Conservation (phyloP, 2,797 vertebrate genomes). For the Stomatorhinus walkeri region DNA sequence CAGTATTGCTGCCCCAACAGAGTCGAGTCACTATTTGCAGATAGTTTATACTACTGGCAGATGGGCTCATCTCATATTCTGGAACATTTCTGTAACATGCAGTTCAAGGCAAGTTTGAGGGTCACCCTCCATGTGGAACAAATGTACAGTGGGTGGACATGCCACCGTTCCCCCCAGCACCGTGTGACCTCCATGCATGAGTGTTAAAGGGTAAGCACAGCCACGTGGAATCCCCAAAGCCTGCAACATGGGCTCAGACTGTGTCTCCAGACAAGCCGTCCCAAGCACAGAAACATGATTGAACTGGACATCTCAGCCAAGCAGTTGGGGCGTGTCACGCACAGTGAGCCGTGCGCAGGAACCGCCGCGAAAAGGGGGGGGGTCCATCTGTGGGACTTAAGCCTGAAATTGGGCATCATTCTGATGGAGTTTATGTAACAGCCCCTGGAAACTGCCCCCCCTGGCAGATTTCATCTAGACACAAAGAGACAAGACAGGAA, state of each 20-base stretch:
- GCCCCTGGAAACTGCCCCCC: not conserved
- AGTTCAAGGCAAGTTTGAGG: not conserved
- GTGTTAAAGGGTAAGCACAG: not conserved
- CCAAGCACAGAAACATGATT: not conserved
- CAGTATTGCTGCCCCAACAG: not conserved
- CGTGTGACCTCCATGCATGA: not conserved
- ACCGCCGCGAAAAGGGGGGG: not conserved
- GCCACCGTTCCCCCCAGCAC: too few relatives aligned
- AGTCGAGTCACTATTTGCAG: not conserved
- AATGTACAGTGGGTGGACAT: not conserved
- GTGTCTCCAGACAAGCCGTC: not conserved
- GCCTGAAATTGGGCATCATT: not conserved
- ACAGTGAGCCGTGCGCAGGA: not conserved
- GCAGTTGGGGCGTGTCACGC: not conserved
- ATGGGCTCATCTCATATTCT: not conserved
- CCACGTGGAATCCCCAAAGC: not conserved
- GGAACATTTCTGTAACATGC: not conserved
- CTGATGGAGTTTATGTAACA: not conserved
- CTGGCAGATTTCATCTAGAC: not conserved
- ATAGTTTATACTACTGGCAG: not conserved
- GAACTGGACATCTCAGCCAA: not conserved
- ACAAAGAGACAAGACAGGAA: conserved; percentile 27
- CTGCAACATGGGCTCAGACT: not conserved
- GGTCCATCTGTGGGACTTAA: not conserved
- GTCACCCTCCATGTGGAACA: not conserved